A percentile compares a stretch with the other conserved stretches of the same genome.
These are phyloP conservation scores for Eugnorisma glareosa DNA, from an alignment of 2,888 invertebrate species.

Conservation along the genomic window DNA sequence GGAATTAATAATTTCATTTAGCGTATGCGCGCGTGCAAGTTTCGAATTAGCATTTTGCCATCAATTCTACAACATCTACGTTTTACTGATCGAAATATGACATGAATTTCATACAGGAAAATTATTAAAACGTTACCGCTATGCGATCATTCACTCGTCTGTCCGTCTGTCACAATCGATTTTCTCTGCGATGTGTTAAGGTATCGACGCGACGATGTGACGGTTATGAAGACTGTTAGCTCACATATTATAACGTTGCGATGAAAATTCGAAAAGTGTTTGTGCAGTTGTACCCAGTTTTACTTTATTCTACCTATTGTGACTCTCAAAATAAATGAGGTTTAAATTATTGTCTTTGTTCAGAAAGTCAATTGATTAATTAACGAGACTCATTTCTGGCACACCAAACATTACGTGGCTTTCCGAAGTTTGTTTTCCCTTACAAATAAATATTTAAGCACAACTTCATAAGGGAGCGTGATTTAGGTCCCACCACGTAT, in stretches of 20 bases:
- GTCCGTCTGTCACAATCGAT: slow-evolving; percentile 49
- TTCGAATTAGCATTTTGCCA: slow-evolving; percentile 72
- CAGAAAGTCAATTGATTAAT: slow-evolving; percentile 4
- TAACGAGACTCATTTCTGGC: neutral
- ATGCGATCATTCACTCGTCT: slow-evolving; percentile 53
- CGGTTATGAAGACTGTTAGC: slow-evolving; percentile 16
- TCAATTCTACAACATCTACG: slow-evolving; percentile 52
- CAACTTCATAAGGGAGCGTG: slow-evolving; percentile 10
- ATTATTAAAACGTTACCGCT: slow-evolving; percentile 11
- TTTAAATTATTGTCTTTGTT: neutral
- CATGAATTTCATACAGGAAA: neutral
- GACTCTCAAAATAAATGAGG: neutral
- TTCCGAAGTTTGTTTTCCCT: slow-evolving; percentile 26
- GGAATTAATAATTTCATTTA: slow-evolving; percentile 87
- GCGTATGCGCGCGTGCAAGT: slow-evolving; percentile 74
- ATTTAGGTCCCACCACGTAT: slow-evolving; percentile 13
- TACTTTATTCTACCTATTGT: neutral
- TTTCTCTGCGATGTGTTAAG: slow-evolving; percentile 32
- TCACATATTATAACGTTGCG: slow-evolving; percentile 3
- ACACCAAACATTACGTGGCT: slow-evolving; percentile 12
- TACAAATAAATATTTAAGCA: slow-evolving; percentile 44
- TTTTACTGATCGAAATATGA: slow-evolving; percentile 35
- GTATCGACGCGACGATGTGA: slow-evolving; percentile 4
- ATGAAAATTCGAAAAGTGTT: neutral
- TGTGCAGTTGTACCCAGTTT: neutral